phyloP scores from a whole-genome alignment of 2,113 vertebrate species.

The Pomatostomus ruficeps region DNA sequence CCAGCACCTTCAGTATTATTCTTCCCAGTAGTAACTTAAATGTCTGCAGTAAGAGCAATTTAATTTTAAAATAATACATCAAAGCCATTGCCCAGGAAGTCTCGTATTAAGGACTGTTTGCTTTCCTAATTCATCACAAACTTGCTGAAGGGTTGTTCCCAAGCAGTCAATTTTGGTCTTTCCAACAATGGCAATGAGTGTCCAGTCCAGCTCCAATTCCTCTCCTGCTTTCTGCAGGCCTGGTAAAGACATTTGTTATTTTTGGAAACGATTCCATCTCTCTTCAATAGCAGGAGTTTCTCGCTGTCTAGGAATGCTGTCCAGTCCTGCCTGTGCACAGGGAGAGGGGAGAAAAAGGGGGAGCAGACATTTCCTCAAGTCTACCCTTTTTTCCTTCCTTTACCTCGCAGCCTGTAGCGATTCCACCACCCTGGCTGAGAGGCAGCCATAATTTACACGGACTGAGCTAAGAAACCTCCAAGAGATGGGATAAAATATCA shows the following conservation, averaged over 20 bases:
- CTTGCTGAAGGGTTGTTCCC: background rate
- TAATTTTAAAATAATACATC: background rate
- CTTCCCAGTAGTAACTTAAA: background rate
- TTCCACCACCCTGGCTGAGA: background rate
- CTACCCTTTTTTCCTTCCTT: background rate
- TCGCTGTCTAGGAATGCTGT: background rate
- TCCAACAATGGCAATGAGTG: background rate
- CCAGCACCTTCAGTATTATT: background rate
- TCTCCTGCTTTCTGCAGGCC: background rate
- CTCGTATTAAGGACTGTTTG: background rate
- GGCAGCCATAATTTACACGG: background rate
- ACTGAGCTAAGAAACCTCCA: conserved; percentile 11
- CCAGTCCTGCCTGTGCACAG: background rate
- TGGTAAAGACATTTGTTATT: background rate
- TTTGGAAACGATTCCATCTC: background rate
- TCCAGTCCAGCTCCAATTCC: background rate
- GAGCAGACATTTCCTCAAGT: background rate
- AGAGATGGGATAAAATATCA: conserved; percentile 40
- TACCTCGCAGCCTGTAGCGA: background rate
- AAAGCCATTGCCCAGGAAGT: background rate
- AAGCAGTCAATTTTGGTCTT: background rate
- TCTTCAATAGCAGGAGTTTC: background rate
- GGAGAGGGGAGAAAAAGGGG: background rate
- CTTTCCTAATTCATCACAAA: background rate
- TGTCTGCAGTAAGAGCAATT: background rate